phyloP scores from a whole-genome alignment of 2,797 vertebrate genomes.

The Coregonus sp. region DNA sequence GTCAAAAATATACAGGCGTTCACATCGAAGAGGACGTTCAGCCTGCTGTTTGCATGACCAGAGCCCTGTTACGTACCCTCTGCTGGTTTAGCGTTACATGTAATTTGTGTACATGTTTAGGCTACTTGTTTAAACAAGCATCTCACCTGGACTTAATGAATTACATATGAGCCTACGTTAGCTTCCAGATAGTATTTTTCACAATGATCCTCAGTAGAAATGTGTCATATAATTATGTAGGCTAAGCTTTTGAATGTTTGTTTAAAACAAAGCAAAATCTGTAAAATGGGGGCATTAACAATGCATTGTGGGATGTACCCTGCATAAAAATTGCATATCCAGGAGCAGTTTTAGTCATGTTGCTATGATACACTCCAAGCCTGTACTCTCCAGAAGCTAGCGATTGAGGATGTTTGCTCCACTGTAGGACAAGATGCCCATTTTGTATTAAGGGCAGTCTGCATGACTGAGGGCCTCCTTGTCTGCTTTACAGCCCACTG shows the following conservation, averaged over 20 bases:
- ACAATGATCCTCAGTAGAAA: too few species aligned
- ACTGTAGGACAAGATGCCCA: neutral
- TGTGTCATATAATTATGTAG: neutral
- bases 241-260: too few species aligned
- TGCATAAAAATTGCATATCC: neutral
- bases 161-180: neutral
- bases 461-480: neutral
- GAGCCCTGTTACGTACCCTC: neutral
- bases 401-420: neutral
- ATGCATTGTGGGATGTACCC: neutral
- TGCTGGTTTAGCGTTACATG: constrained; percentile 4
- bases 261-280: too few species aligned
- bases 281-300: neutral
- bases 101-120: constrained; percentile 2
- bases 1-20: constrained; percentile 40
- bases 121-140: neutral
- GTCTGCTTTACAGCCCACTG: neutral
- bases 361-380: neutral
- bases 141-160: neutral
- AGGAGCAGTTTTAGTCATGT: neutral
- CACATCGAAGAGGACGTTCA: constrained; percentile 31
- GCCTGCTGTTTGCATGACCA: constrained; percentile 20
- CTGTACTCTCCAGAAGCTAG: neutral
- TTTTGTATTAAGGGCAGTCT: neutral
- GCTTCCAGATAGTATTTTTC: too few species aligned